A percentile compares a stretch with the other conserved stretches of the same genome.
Evolutionary conservation across 92 coral and sea anemone species (phyloP).

Genomic region (Palythoa grandis): DNA sequence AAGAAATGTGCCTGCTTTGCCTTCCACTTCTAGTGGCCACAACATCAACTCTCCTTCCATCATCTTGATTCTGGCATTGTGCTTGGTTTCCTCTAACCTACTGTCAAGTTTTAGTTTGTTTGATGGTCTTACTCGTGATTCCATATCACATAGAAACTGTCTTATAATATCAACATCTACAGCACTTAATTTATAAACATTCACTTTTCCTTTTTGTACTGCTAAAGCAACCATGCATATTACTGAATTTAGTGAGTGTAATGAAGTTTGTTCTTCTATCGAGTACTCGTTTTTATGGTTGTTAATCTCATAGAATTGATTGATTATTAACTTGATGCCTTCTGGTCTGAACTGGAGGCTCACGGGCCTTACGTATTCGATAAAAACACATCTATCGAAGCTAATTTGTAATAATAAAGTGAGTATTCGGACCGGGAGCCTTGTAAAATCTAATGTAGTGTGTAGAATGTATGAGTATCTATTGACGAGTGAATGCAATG

Average conservation of each 20-base stretch:
- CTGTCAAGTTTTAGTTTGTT: neutral
- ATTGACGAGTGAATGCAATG: no score
- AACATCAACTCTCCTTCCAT: conserved; percentile 26
- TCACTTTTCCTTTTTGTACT: neutral
- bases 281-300: neutral
- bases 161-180: neutral
- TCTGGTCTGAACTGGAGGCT: neutral
- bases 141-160: neutral
- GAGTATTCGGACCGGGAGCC: no score
- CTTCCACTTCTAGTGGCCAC: conserved; percentile 30
- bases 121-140: neutral
- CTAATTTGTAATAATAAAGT: no score
- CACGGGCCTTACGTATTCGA: no score
- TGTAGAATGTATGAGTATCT: no score
- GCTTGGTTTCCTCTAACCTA: neutral
- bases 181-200: neutral
- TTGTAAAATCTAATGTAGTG: no score
- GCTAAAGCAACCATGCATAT: neutral
- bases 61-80: neutral
- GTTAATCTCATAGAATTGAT: neutral
- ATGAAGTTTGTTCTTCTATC: neutral
- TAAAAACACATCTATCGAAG: no score
- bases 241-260: neutral
- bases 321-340: neutral
- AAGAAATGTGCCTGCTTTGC: conserved; percentile 2